Percentiles rank a stretch among this genome's conserved stretches.
phyloP scores from a whole-genome alignment of 2,113 vertebrate species.

The Hemiscyllium ocellatum region DNA sequence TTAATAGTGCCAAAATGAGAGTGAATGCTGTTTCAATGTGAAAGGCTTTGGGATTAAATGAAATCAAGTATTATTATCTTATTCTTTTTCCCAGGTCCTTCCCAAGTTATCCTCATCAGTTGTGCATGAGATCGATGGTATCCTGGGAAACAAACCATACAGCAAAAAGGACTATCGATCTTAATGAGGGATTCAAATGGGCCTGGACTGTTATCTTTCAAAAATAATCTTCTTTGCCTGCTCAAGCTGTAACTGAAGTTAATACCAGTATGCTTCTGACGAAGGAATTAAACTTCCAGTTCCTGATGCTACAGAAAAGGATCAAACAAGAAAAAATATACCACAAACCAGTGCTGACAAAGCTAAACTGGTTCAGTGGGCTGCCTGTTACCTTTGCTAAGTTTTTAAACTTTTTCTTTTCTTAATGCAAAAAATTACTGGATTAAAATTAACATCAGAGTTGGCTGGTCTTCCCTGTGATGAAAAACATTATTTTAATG shows the following conservation, averaged over 20 bases:
- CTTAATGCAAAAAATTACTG: neutral
- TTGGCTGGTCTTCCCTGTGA: constrained; percentile 16
- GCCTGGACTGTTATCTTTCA: constrained; percentile 43
- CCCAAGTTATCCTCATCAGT: constrained; percentile 95
- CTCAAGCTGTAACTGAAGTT: constrained; percentile 80
- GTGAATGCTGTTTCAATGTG: neutral
- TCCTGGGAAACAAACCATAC: constrained; percentile 99
- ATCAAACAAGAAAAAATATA: constrained; percentile 41
- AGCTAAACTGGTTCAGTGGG: constrained; percentile 1
- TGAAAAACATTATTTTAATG: constrained; percentile 27
- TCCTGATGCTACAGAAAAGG: constrained; percentile 40
- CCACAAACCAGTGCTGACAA: constrained; percentile 26
- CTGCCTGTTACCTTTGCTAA: constrained; percentile 35
- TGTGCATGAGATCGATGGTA: constrained; percentile 93
- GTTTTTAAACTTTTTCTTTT: neutral
- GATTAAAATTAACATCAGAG: neutral
- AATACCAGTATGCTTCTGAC: constrained; percentile 56
- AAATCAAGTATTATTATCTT: neutral
- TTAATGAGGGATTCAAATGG: constrained; percentile 54
- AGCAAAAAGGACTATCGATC: constrained; percentile 99
- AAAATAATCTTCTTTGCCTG: constrained; percentile 58
- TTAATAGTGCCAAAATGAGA: neutral
- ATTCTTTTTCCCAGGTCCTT: constrained; percentile 73
- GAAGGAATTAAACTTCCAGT: constrained; percentile 43
- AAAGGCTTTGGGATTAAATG: neutral